Percentiles rank a stretch among this genome's conserved stretches.
Evolutionary conservation across 2,113 vertebrate species (phyloP).

Genomic region (Acinonyx jubatus): DNA sequence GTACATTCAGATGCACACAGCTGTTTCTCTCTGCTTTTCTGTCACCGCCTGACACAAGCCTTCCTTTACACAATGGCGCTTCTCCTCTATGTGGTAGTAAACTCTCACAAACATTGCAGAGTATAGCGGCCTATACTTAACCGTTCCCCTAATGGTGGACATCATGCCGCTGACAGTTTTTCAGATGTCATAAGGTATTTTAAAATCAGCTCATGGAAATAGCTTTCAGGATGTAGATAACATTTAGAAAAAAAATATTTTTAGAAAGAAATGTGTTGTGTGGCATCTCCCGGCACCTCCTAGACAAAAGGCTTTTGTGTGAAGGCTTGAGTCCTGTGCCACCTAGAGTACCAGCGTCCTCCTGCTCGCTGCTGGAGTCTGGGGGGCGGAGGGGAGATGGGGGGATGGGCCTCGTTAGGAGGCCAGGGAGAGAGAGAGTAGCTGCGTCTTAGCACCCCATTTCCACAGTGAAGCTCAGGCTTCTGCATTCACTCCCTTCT

Average conservation of each 20-base stretch:
- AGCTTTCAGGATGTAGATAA: background rate
- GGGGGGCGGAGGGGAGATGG: no score
- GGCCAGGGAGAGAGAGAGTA: no score
- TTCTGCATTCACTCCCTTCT: no score
- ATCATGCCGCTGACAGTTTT: background rate
- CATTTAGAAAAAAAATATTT: background rate
- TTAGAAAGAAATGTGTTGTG: background rate
- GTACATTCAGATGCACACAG: fast-evolving
- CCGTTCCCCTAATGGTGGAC: background rate
- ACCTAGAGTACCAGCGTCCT: background rate
- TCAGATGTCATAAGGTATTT: background rate
- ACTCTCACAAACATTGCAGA: background rate
- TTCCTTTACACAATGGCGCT: fast-evolving
- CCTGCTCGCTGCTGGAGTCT: fast-evolving
- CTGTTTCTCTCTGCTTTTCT: background rate
- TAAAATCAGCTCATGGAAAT: background rate
- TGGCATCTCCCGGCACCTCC: background rate
- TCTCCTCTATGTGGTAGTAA: background rate
- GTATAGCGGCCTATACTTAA: background rate
- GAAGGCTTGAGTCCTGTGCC: background rate
- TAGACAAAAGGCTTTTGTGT: conserved; percentile 41
- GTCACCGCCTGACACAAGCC: background rate
- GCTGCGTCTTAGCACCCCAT: background rate
- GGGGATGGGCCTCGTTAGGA: background rate
- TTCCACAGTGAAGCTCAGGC: no score